Evolutionary conservation across 2,888 invertebrate genomes (phyloP).

Genomic region (Tribolium freemani): DNA sequence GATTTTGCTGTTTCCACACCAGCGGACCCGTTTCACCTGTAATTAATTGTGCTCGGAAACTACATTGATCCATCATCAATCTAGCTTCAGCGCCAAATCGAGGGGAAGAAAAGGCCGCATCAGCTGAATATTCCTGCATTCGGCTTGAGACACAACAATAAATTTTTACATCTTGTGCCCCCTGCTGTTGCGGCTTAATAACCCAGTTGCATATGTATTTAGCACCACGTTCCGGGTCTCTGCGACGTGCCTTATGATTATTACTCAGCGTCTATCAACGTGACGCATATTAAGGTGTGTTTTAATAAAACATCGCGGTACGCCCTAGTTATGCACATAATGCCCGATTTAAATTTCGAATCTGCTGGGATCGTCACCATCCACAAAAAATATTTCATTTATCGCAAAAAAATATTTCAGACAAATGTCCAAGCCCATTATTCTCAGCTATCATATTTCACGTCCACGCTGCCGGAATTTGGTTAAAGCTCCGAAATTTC

Average conservation of each 20-base stretch:
- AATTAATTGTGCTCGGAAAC: background rate
- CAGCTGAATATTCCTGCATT: background rate
- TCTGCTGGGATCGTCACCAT: background rate
- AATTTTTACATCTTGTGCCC: background rate
- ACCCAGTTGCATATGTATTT: background rate
- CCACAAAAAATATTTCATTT: too few relatives aligned
- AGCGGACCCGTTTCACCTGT: background rate
- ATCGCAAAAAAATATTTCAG: too few relatives aligned
- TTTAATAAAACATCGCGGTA: conserved; percentile 6
- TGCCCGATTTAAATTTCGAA: conserved; percentile 14
- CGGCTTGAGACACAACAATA: too few relatives aligned
- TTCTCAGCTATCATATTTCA: conserved; percentile 2
- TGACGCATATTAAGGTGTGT: conserved; percentile 32
- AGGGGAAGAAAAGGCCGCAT: background rate
- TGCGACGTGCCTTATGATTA: background rate
- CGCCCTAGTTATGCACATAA: conserved; percentile 20
- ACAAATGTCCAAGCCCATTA: background rate
- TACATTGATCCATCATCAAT: background rate
- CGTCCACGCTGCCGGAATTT: background rate
- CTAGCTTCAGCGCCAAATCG: background rate
- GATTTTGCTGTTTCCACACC: background rate
- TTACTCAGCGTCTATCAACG: conserved; percentile 27
- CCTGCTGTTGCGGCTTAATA: background rate
- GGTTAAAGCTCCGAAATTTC: background rate
- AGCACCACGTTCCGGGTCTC: background rate